Evolutionary conservation across 2,797 vertebrate genomes (phyloP), one percentile per base, ranked within the genome.

Genomic region (Helostoma temminkii): DNA sequence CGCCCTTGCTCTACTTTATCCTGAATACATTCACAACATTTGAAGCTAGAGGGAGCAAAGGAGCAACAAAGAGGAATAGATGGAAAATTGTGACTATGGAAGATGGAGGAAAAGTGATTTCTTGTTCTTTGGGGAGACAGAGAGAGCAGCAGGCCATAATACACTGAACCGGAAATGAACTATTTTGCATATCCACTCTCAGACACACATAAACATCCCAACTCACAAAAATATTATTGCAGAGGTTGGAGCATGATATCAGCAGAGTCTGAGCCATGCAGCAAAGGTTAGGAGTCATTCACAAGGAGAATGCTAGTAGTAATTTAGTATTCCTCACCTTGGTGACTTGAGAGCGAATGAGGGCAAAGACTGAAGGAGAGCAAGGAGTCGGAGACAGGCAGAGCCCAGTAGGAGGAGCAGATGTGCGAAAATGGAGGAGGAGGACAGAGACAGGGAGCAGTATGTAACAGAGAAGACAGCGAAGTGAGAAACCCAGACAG

Each of bases 1-100:
- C 71, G 80, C 67, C 83, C 82, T 83, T 59, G 81, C 57, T 81
- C 79, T 56, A 82, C 76, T 82, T 82, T 75, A 59, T 59, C 72
- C 63, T 5, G 21, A 77, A 85, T 43, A 74, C 66, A 82, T 82
- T 83, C 66, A 74, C 80, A 76, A 76, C 46, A 61, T 83, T 42
- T 68, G 48, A 69, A 49, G 66, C 41, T 21, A 56, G 69, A 67
- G 72, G 16, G 28, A 56, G 37, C 26, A 71, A 60, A 34, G 39
- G 50, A 50, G 5, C 1, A 15, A 42, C 64, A 25, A 67, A 24
- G 5, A 57, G 70, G 42, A 22, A 16, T 22, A 66, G 70, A 73
- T 67, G 48, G 55, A 71, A 50, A 21, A 62, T 66, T 63, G 60
- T 3, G 1, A 24, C 3, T 25, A 55, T 47, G 56, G 30, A 37